Evolutionary conservation across 2,113 vertebrate genomes (phyloP).

Genomic region (Maccullochella peelii): DNA sequence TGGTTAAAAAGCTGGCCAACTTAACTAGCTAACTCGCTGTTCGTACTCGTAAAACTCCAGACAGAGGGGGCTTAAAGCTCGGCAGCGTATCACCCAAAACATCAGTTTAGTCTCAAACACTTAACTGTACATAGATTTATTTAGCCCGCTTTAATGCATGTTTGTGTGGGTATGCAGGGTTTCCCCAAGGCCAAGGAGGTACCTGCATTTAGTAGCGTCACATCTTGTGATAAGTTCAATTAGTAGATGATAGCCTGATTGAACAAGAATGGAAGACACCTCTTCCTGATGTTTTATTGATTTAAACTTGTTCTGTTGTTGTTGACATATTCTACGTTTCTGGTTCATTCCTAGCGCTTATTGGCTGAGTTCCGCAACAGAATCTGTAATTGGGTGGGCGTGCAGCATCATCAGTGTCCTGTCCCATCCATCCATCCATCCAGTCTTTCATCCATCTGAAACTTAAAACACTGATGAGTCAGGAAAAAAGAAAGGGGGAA

Average conservation of each 20-base stretch:
- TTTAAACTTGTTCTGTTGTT: neutral
- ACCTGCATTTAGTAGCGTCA: no score
- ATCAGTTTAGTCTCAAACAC: slow-evolving; percentile 55
- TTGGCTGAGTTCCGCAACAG: neutral
- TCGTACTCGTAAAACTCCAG: slow-evolving; percentile 31
- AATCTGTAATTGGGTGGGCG: neutral
- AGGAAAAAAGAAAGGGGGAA: neutral
- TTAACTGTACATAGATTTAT: neutral
- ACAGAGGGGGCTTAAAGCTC: slow-evolving; percentile 45
- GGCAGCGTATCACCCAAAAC: slow-evolving; percentile 25
- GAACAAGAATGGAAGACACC: neutral
- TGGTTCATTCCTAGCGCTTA: neutral
- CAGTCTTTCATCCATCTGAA: neutral
- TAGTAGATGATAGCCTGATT: neutral
- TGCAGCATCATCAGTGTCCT: neutral
- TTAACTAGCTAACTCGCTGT: no score
- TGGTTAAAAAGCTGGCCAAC: no score
- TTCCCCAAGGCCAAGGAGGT: neutral
- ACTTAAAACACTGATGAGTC: neutral
- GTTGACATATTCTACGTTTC: neutral
- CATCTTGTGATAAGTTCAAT: neutral
- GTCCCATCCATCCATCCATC: neutral
- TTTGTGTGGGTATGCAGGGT: neutral
- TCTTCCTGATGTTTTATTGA: neutral
- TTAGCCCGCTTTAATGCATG: neutral